Base-by-base conservation (phyloP, 2,797 vertebrate species). In the Melanotaenia parkinsoni region DNA sequence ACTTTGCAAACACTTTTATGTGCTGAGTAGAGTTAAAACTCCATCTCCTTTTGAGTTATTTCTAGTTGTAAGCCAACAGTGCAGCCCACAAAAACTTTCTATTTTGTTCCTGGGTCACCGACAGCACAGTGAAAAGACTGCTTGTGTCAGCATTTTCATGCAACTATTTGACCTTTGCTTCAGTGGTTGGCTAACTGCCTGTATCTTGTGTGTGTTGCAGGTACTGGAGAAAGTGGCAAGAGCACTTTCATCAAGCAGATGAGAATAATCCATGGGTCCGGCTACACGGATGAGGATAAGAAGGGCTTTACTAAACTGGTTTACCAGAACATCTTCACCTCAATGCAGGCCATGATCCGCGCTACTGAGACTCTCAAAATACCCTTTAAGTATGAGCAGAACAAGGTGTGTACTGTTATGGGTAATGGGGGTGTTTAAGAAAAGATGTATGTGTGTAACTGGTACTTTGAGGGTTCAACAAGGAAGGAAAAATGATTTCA, bases 171-270 rank as follows among this genome's bases (percentile, higher is more conserved):
- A 64, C 4, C 11, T 1, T 35, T 56, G 22, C 59, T 60, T 62
- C 32, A 40, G 5, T 35, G 1, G 24, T 50, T 0, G 0, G 26
- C 70, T 80, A 45, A 86, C 51, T 13, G 24, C 0, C 6, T 18
- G 9, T 63, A 4, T 63, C 32, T 22, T 58, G 5, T 67, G 24
- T 72, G 56, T 10, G 59, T 79, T 66, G 8, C 61, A 99, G 98
- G 98, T 77, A 99, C 98, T 1, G 98, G 98, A 28, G 98, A 99
- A 91, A 99, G 98, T 12, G 98, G 98, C 32, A 99, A 99, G 87
- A 99, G 98, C 91, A 99, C 98, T 0, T 99, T 99, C 90, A 99
- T 99, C 91, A 99, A 99, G 87, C 98, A 99, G 88, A 99, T 99
- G 98, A 96, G 98, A 80, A 99, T 99, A 92, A 99, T 99, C 90